Base-by-base conservation (phyloP, 2,888 invertebrate species). In the Hydrotaea cyrtoneurina region DNA sequence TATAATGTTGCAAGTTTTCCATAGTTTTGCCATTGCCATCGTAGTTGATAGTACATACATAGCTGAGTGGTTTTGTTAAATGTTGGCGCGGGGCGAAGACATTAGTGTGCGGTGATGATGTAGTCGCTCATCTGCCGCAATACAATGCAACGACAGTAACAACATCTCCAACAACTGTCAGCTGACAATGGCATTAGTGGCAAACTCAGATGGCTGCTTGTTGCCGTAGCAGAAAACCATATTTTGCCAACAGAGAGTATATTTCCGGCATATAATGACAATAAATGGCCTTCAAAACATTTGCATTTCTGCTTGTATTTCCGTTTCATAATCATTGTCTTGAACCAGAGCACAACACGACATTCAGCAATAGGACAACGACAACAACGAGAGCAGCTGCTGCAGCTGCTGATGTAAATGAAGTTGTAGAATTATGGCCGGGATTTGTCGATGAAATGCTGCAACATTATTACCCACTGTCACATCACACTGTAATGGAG, bases 221-320 rank as follows among this genome's bases (percentile, higher is more conserved):
- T 50, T 23, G 36, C 75, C 50, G n/a, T 55, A 69, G 57, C 23
- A 23, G 13, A 8, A 23, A 23, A 17, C 36, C 76, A 23, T 59
- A 76, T 8, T 69, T 69, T 62, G 57, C 26, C 55, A 78, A 50
- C 50, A 19, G 39, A 66, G 21, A 4, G 39, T 50, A 59, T 81
- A 84, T 78, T 81, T 84, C 84, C 81, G 84, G 39, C 57, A 66
- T 76, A 19, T 64, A 76, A 59, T 78, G 72, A 66, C 76, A 84
- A 66, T 75, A 78, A 57, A 79, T 73, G 66, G 64, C 72, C 64
- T 78, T 76, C 64, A 15, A 2, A 17, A 39, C 39, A 81, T 76
- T 72, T 82, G 57, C 71, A 73, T 80, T 75, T 50, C 26, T 66
- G 53, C 21, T 55, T 39, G 53, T 53, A 66, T 76, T 66, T 77